Percentiles rank a stretch among this genome's conserved stretches.
These are phyloP conservation scores for Frankliniella fusca DNA, from an alignment of 2,888 invertebrate genomes.

Conservation along the genomic window DNA sequence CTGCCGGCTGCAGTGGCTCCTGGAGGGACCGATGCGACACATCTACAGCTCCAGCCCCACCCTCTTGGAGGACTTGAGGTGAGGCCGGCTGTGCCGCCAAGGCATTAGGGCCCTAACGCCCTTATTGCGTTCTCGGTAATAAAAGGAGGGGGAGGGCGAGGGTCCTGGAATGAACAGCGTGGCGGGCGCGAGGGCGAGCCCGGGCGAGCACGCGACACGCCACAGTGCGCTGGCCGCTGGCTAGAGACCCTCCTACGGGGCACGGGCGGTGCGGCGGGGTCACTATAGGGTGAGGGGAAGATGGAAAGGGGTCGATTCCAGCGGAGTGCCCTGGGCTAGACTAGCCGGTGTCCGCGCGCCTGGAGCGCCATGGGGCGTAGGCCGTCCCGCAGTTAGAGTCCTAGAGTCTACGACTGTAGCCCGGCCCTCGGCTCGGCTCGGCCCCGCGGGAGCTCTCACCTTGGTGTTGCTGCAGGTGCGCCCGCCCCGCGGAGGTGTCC, in stretches of 20 bases:
- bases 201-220: too few species aligned
- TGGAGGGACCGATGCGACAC: slow-evolving; percentile 39
- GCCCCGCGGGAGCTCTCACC: not conserved
- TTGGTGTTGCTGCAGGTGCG: slow-evolving; percentile 36
- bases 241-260: too few species aligned
- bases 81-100: not conserved
- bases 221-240: too few species aligned
- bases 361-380: not conserved
- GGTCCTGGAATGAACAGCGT: too few species aligned
- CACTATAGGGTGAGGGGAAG: too few species aligned
- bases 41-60: slow-evolving; percentile 34
- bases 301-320: not conserved
- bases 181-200: too few species aligned
- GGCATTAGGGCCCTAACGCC: not conserved
- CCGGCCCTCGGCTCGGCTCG: too few species aligned
- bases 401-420: not conserved
- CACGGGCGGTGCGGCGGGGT: not conserved
- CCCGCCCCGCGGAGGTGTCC: slow-evolving; percentile 34
- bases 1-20: slow-evolving; percentile 43
- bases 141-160: too few species aligned
- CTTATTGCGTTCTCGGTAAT: too few species aligned
- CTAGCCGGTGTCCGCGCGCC: not conserved
- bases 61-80: slow-evolving; percentile 38
- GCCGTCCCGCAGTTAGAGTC: not conserved
- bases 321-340: too few species aligned